Base-by-base conservation (phyloP, 2,888 invertebrate species). In the Lumbricus terrestris region DNA sequence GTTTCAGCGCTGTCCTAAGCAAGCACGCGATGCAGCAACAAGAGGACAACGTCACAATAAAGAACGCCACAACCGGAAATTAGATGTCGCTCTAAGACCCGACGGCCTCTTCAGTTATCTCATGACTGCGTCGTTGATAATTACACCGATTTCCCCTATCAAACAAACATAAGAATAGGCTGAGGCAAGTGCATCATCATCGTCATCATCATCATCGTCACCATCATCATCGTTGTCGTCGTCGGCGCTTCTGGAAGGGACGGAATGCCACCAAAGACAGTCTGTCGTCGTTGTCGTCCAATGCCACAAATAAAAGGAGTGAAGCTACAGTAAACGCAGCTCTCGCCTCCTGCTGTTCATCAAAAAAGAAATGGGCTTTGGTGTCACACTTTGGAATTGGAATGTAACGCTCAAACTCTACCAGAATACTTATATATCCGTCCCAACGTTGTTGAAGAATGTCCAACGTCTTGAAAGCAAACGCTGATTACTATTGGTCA, bases 231-330 rank as follows among this genome's bases (percentile, higher is more conserved):
- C n/a, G n/a, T n/a, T n/a, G n/a, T n/a, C n/a, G n/a, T n/a, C n/a
- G n/a, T n/a, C n/a, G n/a, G n/a, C n/a, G n/a, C 23, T 47, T 47
- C 47, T 47, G 47, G 23, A 18, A 47, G 23, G 47, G 23, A 47
- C 23, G 16, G n/a, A 69, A 11, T 6, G 29, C 69, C 69, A 69
- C 69, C 29, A 11, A 69, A 69, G 5, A n/a, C 2, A n/a, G 29
- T n/a, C 69, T 8, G 13, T 69, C 6, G 40, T 15, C 8, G 6
- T n/a, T 29, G 29, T 11, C 69, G 69, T 69, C n/a, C 69, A 69
- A 69, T 69, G 69, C 69, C n/a, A n/a, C 69, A 69, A 69, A 69
- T 69, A 69, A n/a, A 69, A 69, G n/a, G n/a, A 69, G 69, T 69
- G 29, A 11, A n/a, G n/a, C 29, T 29, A 69, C n/a, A 69, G 69